Percentiles rank a stretch among this genome's conserved stretches.
phyloP scores from a whole-genome alignment of 2,888 invertebrate species.

The Meliscaeva auricollis region DNA sequence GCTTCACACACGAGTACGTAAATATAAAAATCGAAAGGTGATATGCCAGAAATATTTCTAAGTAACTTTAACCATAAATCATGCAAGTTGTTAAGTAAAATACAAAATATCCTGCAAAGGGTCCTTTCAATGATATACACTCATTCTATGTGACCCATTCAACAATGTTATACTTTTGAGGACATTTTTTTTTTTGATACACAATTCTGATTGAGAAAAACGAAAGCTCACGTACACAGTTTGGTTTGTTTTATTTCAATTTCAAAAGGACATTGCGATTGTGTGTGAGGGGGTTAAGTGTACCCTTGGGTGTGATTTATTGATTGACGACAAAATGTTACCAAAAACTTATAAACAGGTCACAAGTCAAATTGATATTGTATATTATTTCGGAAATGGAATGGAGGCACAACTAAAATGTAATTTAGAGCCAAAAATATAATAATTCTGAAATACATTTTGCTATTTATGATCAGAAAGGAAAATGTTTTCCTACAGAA shows the following conservation, averaged over 20 bases:
- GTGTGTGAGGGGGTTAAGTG: slow-evolving; percentile 22
- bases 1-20: neutral
- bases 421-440: neutral
- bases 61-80: slow-evolving; percentile 41
- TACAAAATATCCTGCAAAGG: slow-evolving; percentile 4
- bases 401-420: slow-evolving; percentile 1
- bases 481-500: neutral
- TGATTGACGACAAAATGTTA: slow-evolving; percentile 72
- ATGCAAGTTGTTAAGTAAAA: slow-evolving; percentile 42
- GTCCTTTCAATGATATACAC: slow-evolving; percentile 21
- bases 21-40: slow-evolving; percentile 7
- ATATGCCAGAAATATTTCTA: slow-evolving; percentile 13
- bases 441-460: neutral
- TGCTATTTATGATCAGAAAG: neutral
- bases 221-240: neutral
- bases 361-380: slow-evolving; percentile 32
- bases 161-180: slow-evolving; percentile 26
- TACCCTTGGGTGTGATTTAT: slow-evolving; percentile 67
- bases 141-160: neutral
- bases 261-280: slow-evolving; percentile 33
- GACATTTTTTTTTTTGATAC: slow-evolving; percentile 46
- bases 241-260: slow-evolving; percentile 29
- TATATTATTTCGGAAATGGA: slow-evolving; percentile 3
- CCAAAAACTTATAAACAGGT: slow-evolving; percentile 54
- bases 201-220: slow-evolving; percentile 49